These are phyloP conservation scores for Nineta flava DNA, from an alignment of 2,888 invertebrate genomes.

Conservation along the genomic window DNA sequence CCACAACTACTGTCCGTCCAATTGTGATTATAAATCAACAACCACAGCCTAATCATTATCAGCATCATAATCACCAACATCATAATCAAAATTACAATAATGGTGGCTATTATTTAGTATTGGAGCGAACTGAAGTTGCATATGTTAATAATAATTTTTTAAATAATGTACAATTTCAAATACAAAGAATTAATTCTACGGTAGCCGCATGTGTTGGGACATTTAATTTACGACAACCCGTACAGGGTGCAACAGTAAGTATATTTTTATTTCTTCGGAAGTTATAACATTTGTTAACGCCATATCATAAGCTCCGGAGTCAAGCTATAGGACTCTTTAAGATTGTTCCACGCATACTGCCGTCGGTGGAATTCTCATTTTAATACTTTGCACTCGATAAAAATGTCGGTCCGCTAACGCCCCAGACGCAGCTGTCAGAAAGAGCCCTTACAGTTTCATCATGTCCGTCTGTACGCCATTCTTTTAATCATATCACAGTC, in stretches of 20 bases:
- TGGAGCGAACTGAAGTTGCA: background rate
- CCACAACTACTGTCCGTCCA: background rate
- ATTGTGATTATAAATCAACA: background rate
- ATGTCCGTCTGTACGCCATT: too few relatives aligned
- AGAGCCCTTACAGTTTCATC: too few relatives aligned
- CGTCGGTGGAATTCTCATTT: too few relatives aligned
- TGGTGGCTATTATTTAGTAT: background rate
- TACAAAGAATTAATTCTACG: background rate
- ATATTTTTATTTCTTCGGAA: too few relatives aligned
- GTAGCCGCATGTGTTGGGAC: background rate
- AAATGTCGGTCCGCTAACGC: too few relatives aligned
- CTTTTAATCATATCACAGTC: too few relatives aligned
- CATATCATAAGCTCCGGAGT: too few relatives aligned
- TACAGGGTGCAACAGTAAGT: conserved; percentile 1
- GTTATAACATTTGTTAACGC: too few relatives aligned
- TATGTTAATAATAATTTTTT: conserved; percentile 1
- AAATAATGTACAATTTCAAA: background rate
- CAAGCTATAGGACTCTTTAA: too few relatives aligned
- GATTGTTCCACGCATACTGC: too few relatives aligned
- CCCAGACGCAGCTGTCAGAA: too few relatives aligned
- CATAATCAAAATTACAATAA: background rate
- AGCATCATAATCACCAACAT: background rate
- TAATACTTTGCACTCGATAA: too few relatives aligned
- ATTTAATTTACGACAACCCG: background rate
- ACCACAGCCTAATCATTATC: background rate